Conservation (phyloP, 2,113 vertebrate species). For the Callipepla squamata region DNA sequence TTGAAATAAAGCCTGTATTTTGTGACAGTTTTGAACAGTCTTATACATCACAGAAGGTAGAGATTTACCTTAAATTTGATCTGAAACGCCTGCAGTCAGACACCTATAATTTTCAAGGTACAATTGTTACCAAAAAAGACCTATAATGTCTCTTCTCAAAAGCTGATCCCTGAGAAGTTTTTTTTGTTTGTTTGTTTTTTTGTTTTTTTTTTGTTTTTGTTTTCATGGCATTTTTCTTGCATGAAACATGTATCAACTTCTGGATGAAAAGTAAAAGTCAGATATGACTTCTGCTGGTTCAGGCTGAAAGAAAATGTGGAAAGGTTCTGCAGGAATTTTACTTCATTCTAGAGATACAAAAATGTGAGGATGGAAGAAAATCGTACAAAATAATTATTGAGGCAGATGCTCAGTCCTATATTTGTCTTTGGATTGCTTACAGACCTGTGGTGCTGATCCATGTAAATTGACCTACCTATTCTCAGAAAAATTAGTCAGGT, state of each 20-base stretch:
- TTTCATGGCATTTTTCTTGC: neutral
- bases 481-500: no score
- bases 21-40: neutral
- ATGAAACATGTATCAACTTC: neutral
- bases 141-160: neutral
- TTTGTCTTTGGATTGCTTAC: neutral
- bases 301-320: neutral
- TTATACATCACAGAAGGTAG: neutral
- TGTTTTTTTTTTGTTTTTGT: neutral
- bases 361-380: neutral
- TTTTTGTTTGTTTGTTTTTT: neutral
- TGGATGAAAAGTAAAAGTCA: neutral
- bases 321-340: neutral
- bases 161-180: neutral
- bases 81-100: neutral
- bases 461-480: neutral
- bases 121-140: neutral
- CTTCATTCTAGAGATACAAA: neutral
- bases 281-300: neutral
- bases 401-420: neutral
- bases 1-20: neutral
- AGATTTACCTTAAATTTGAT: neutral
- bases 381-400: neutral
- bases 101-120: neutral
- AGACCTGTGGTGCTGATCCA: neutral